Evolutionary conservation across 2,797 vertebrate species (phyloP).

Genomic region (Falco berigora): DNA sequence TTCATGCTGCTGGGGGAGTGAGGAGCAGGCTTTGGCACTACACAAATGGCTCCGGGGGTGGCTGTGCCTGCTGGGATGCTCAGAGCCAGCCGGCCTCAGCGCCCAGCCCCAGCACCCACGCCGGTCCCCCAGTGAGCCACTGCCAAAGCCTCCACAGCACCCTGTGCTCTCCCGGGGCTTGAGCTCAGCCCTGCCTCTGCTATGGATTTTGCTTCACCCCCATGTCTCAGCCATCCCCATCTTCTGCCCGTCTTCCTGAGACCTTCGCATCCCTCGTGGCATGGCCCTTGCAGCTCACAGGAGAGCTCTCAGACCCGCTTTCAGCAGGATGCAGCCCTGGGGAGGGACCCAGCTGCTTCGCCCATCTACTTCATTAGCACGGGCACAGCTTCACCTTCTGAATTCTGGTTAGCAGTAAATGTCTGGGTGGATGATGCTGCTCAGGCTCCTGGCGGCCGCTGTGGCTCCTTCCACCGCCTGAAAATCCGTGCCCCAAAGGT

Average conservation of each 20-base stretch:
- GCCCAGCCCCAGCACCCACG: background rate
- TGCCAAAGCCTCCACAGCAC: background rate
- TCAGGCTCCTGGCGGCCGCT: fast-evolving
- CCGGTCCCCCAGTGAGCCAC: background rate
- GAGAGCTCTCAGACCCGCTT: background rate
- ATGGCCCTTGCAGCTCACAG: background rate
- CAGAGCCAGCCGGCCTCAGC: background rate
- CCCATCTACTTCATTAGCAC: background rate
- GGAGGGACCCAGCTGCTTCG: background rate
- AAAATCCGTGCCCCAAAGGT: background rate
- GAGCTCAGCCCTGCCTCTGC: background rate
- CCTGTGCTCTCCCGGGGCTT: background rate
- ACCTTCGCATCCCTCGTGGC: background rate
- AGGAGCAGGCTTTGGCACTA: background rate
- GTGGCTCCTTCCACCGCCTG: background rate
- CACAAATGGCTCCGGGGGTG: fast-evolving
- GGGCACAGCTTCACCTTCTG: background rate
- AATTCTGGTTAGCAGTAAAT: background rate
- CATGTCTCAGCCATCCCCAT: fast-evolving
- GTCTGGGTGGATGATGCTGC: fast-evolving
- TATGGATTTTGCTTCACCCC: fast-evolving
- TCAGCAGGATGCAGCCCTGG: background rate
- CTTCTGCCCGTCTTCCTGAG: fast-evolving
- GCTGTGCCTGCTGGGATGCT: background rate
- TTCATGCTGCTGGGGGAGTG: background rate